These are phyloP conservation scores for Mormyrus iriodes DNA, from an alignment of 2,113 vertebrate genomes.

Conservation along the genomic window DNA sequence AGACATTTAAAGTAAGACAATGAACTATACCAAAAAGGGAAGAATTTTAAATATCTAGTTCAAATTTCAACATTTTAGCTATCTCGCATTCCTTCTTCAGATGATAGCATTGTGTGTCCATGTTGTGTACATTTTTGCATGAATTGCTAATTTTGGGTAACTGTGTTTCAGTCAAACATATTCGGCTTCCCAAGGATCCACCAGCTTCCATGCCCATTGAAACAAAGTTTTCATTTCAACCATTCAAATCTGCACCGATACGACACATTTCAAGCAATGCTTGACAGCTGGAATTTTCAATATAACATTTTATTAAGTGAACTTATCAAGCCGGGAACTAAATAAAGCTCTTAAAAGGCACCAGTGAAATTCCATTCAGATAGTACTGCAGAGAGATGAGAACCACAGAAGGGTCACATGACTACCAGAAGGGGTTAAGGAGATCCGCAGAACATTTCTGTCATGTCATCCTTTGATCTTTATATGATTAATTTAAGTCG, in stretches of 20 bases:
- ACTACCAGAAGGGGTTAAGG: conserved; percentile 2
- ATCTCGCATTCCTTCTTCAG: background rate
- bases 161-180: background rate
- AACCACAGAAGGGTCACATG: background rate
- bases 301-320: background rate
- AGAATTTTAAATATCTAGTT: background rate
- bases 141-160: background rate
- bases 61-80: background rate
- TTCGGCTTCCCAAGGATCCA: background rate
- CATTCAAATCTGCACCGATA: background rate
- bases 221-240: background rate
- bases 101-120: background rate
- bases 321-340: background rate
- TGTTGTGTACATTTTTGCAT: background rate
- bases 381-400: background rate
- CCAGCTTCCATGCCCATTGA: background rate
- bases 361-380: conserved; percentile 6
- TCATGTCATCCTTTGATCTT: conserved; percentile 37
- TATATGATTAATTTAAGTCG: conserved; percentile 23
- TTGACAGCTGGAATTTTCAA: background rate
- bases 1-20: conserved; percentile 11
- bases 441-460: background rate
- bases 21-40: background rate
- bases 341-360: background rate
- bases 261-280: background rate